Evolutionary conservation across 2,888 invertebrate genomes (phyloP).

Genomic region (Clistopyga incitator): DNA sequence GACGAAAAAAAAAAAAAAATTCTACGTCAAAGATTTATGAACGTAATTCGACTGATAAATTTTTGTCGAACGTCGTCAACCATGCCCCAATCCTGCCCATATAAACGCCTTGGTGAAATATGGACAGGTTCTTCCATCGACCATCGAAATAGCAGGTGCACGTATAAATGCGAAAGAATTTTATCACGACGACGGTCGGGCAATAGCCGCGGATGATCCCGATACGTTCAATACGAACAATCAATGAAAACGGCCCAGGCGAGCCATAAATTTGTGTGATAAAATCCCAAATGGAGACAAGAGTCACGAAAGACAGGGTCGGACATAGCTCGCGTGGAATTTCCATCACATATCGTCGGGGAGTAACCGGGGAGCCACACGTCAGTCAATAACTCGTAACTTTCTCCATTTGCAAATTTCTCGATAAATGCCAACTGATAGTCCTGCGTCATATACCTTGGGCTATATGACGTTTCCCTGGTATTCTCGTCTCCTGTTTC

Average conservation of each 20-base stretch:
- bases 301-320: not conserved
- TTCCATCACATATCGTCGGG: conserved; percentile 5
- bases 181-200: not conserved
- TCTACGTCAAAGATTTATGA: too few species aligned
- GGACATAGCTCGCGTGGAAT: conserved; percentile 3
- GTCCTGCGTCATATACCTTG: not conserved
- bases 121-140: not conserved
- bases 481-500: conserved; percentile 12
- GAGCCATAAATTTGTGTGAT: not conserved
- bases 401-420: conserved; percentile 42
- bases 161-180: not conserved
- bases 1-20: too few species aligned
- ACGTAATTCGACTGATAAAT: not conserved
- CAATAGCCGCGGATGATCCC: not conserved
- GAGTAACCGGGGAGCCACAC: not conserved
- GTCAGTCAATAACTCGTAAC: conserved; percentile 21
- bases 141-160: not conserved
- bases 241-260: not conserved
- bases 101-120: not conserved
- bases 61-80: not conserved
- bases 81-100: not conserved
- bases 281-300: not conserved
- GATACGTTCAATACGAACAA: conserved; percentile 3
- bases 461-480: not conserved
- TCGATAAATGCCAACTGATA: conserved; percentile 28